Evolutionary conservation across 2,113 vertebrate species (phyloP), one percentile per base, ranked within the genome.

Genomic region (Indicator maculatus): DNA sequence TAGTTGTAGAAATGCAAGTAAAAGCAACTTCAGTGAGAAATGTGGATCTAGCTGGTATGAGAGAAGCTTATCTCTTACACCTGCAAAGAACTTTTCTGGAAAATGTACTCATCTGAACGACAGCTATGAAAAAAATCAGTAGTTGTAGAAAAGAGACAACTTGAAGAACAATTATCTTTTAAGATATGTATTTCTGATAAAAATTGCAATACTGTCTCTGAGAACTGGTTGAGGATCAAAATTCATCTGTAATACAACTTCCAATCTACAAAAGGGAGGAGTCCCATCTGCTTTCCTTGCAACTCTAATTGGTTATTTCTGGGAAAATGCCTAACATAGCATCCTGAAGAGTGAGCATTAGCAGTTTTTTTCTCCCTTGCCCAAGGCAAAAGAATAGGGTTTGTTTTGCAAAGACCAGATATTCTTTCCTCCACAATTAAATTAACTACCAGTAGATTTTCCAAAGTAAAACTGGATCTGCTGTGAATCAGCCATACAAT

Each of bases 251-350:
- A 83, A 65, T 36, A 17, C 6, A 80, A 8, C 36, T 90, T 79
- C 56, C 50, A 65, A 15, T 36, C 9, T 67, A 56, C 39, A 24
- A 31, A 82, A 86, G 19, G 19, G 52, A 24, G 6, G 27, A 64
- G 21, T 38, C 27, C 26, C 30, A 64, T 60, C 33, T n/a, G 38
- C 26, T 61, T 72, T 59, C 23, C 53, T 60, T 44, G 36, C 20
- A n/a, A 30, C 31, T 60, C 4, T 11, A 87, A 45, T 52, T 24
- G 13, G 14, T 79, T 10, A 39, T 38, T 72, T 82, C 66, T 58
- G 19, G 66, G 53, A 41, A 93, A 85, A 75, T 1, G 2, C 0
- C 0, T 12, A 79, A 60, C 73, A 60, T 3, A 24, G 9, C 38
- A 74, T 6, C 36, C 26, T 15, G 6, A 79, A 23, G 33, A 91